These are phyloP conservation scores for Lutjanus argentimaculatus DNA, from an alignment of 2,797 vertebrate genomes.

Conservation along the genomic window DNA sequence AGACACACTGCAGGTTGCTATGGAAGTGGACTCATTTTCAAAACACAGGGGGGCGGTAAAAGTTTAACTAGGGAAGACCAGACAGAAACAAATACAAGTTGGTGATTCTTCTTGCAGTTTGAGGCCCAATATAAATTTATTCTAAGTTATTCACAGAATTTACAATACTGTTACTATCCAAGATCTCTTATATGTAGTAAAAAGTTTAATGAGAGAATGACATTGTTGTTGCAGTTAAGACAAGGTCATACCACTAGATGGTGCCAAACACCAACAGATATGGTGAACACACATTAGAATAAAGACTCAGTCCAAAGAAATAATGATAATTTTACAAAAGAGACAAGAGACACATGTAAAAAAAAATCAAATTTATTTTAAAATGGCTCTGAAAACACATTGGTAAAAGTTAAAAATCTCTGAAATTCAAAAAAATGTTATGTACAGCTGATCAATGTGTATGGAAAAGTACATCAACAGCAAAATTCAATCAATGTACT, in stretches of 20 bases:
- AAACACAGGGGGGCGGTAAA: constrained; percentile 73
- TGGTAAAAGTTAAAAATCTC: constrained; percentile 65
- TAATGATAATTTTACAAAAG: constrained; percentile 1
- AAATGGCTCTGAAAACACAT: constrained; percentile 75
- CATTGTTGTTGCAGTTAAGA: constrained; percentile 6
- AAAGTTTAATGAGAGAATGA: background rate
- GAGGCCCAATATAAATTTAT: accelerated
- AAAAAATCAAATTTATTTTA: constrained; percentile 79
- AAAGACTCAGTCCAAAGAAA: no score
- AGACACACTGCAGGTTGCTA: constrained; percentile 83
- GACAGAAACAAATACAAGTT: background rate
- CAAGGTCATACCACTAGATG: constrained; percentile 66
- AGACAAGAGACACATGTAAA: background rate
- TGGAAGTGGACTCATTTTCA: constrained; percentile 79
- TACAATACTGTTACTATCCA: background rate
- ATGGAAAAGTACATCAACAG: constrained; percentile 37
- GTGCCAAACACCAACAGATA: constrained; percentile 51
- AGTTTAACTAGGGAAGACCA: constrained; percentile 66
- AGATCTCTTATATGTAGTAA: background rate
- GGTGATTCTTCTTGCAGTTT: background rate
- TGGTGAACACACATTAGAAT: background rate
- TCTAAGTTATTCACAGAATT: background rate
- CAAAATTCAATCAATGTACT: constrained; percentile 37
- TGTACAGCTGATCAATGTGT: constrained; percentile 51
- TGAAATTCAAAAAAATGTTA: constrained; percentile 21